These are phyloP conservation scores for Barbus barbus DNA, from an alignment of 2,113 vertebrate genomes.

Conservation along the genomic window DNA sequence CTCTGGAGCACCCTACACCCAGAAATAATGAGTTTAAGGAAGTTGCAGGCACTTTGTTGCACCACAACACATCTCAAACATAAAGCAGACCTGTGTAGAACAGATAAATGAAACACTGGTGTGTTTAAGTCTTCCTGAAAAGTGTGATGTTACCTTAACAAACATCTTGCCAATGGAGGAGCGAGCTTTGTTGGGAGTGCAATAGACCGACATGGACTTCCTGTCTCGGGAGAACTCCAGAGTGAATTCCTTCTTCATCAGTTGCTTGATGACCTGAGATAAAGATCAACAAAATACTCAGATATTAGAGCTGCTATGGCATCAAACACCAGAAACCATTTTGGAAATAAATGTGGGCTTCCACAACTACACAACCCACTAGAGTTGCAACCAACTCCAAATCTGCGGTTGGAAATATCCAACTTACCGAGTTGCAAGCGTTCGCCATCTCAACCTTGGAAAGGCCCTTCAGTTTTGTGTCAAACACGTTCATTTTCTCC, in stretches of 20 bases:
- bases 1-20: conserved; percentile 89
- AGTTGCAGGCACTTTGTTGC: not conserved
- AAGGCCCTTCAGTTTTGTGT: conserved; percentile 80
- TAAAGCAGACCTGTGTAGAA: not conserved
- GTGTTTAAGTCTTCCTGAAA: not conserved
- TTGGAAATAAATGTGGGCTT: not conserved
- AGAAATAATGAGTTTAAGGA: conserved; percentile 28
- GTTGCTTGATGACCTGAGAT: conserved; percentile 88
- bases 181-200: conserved; percentile 91
- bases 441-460: conserved; percentile 88
- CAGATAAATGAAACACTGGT: too few relatives aligned
- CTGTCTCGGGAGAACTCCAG: conserved; percentile 93
- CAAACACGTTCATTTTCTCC: conserved; percentile 96
- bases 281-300: not conserved
- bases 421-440: conserved; percentile 85
- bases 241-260: conserved; percentile 94
- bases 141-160: conserved; percentile 83
- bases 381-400: not conserved
- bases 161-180: conserved; percentile 95
- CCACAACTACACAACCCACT: conserved; percentile 8
- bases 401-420: not conserved
- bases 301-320: not conserved
- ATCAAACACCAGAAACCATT: not conserved
- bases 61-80: not conserved
- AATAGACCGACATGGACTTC: conserved; percentile 99